Base-by-base conservation (phyloP, 2,113 vertebrate genomes). In the Gopherus evgoodei region DNA sequence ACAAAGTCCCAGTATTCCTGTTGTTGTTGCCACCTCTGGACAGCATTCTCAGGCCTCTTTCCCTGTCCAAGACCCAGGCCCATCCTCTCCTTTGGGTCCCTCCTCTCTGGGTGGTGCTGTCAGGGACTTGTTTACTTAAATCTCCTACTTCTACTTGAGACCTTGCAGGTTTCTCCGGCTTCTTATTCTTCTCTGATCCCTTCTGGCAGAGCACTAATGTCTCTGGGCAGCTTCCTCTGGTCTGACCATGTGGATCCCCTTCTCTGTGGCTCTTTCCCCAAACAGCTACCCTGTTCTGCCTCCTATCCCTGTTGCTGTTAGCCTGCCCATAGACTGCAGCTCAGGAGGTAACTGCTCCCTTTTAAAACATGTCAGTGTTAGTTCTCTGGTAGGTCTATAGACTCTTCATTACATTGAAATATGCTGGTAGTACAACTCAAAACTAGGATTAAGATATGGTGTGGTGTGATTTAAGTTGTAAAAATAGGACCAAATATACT, bases 361-460 rank as follows among this genome's bases (percentile, higher is more conserved):
- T 35, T 65, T n/a, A 35, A 65, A 31, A 16, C 16, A 65, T 6
- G 6, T 8, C 31, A 16, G 14, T 65, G 62, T 65, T 35, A n/a
- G 62, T 8, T 65, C 7, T 31, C 62, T n/a, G 62, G 14, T 35
- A 35, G 56, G 56, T 59, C 56, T 11, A 59, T 29, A 29, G 12
- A 59, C 11, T 27, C 25, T 4, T 11, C 25, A 59, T 59, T 29
- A 59, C 11, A 59, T 22, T 88, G 81, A 90, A 90, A 90, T 82
- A 93, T 29, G 27, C 3, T 83, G 82, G 35, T 29, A 95, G 31
- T 24, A 27, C 42, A 75, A 12, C 25, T 87, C 81, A 65, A 78
- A 94, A 94, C 65, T 35, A 95, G 42, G 93, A 88, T 85, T 27
- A 84, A 95, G 94, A 87, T 89, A 25, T 75, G 81, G n/a, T 5